Base-by-base conservation (phyloP, 2,113 vertebrate genomes). In the Festucalex cinctus region DNA sequence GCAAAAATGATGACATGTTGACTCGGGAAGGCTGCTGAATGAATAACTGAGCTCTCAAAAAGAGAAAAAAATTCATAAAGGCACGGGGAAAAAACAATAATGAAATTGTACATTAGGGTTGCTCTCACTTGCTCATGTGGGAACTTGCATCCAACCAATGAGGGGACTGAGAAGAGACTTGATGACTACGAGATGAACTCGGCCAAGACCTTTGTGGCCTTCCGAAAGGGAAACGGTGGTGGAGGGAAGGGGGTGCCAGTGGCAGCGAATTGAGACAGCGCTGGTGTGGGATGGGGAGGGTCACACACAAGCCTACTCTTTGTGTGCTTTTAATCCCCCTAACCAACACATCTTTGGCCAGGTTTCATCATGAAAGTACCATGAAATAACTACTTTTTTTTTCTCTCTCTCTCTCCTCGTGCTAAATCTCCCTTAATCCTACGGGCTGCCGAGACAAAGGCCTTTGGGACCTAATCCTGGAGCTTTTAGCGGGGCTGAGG, bases 361-460 rank as follows among this genome's bases (percentile, higher is more conserved):
- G 91, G 90, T 92, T 91, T 92, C 91, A 92, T 92, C 88, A 90
- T 90, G 90, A 93, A 92, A 93, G 92, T 92, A 90, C 91, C 89
- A 91, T 92, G 90, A 92, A 93, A 93, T 92, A 91, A 93, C 88
- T 92, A 90, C 90, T 93, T 92, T 91, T 90, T 90, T 92, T 92
- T 88, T 88, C 85, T n/a, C n/a, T n/a, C n/a, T 80, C 70, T 91
- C 88, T 88, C 85, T 83, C 71, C 84, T 88, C 78, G 66, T 87
- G 85, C 88, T 91, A 93, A 93, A 93, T 92, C 92, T 92, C 88
- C 86, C 82, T 83, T 93, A 93, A 93, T 93, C 92, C 91, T 80
- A 79, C 74, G 64, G 85, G 84, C 89, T 82, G 86, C 43, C 81
- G 86, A 92, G 90, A 93, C 92, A 93, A 93, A 93, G 90, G 88